Base-by-base conservation (phyloP, 2,113 vertebrate species). In the Coregonus clupeaformis region DNA sequence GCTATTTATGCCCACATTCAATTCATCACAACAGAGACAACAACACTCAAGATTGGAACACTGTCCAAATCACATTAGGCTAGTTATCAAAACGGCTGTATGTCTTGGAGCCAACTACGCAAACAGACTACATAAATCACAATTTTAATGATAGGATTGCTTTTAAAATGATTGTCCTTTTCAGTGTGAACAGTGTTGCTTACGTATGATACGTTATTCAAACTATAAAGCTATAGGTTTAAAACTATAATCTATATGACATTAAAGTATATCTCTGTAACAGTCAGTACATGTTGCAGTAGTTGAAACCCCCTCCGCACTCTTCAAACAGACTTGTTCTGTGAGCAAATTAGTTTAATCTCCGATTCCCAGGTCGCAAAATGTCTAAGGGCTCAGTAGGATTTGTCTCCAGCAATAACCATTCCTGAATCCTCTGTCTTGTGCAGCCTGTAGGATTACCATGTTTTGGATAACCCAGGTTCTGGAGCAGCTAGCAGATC, bases 351-450 rank as follows among this genome's bases (percentile, higher is more conserved):
- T 22, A 62, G 30, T 32, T 36, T 72, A 22, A 72, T 72, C 55
- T 62, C 13, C n/a, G n/a, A 32, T 20, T 27, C 65, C 71, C 69
- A n/a, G 68, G 13, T 27, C 29, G 75, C 45, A 69, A 60, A 76
- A 24, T 64, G 60, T 69, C 30, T 73, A 79, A 72, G 68, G 67
- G 42, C 74, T 71, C 69, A 73, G 66, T 32, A 69, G 72, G 66
- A 77, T 75, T 81, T 74, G 74, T 79, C 29, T 18, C 14, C 22
- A 77, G n/a, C 64, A 22, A 9, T 73, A 52, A 71, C 70, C 68
- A 76, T 79, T 42, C 36, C 77, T 80, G 73, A 29, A 71, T 70
- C 65, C 45, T 57, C 66, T 29, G 57, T n/a, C n/a, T n/a, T n/a
- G n/a, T 16, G 14, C 29, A 24, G 30, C 49, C 13, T 64, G 6